Evolutionary conservation across 2,113 vertebrate genomes (phyloP).

Genomic region (Prionailurus viverrinus): DNA sequence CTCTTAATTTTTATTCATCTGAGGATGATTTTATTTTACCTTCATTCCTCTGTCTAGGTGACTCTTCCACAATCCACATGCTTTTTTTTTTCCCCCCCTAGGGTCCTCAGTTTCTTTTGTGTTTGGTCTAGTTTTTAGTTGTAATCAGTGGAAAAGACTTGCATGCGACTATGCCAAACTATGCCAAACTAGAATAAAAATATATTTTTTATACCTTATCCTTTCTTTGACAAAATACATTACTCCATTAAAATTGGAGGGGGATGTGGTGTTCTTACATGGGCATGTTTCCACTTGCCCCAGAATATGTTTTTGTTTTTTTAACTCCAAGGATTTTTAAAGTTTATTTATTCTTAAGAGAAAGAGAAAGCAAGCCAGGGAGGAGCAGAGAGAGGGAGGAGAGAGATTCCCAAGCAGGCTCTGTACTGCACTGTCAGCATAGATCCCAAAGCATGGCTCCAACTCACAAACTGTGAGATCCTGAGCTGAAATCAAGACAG

Average conservation of each 20-base stretch:
- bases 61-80: neutral
- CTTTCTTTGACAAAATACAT: neutral
- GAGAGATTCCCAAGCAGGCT: too few relatives aligned
- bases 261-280: neutral
- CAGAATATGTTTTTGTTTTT: neutral
- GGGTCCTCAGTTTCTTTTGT: neutral
- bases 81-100: neutral
- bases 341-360: too few relatives aligned
- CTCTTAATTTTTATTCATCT: neutral
- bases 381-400: too few relatives aligned
- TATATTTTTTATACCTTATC: neutral
- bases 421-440: too few relatives aligned
- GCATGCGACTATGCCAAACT: neutral
- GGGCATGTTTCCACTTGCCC: neutral
- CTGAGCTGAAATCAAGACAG: too few relatives aligned
- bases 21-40: neutral
- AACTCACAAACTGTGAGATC: too few relatives aligned
- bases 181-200: neutral
- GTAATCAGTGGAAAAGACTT: neutral
- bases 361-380: too few relatives aligned
- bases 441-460: too few relatives aligned
- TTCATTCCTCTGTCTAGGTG: neutral
- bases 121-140: constrained; percentile 23
- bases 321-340: too few relatives aligned
- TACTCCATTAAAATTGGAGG: neutral